Evolutionary conservation across 2,888 invertebrate genomes (phyloP), one percentile per base, ranked within the genome.

Genomic region (Agrochola litura): DNA sequence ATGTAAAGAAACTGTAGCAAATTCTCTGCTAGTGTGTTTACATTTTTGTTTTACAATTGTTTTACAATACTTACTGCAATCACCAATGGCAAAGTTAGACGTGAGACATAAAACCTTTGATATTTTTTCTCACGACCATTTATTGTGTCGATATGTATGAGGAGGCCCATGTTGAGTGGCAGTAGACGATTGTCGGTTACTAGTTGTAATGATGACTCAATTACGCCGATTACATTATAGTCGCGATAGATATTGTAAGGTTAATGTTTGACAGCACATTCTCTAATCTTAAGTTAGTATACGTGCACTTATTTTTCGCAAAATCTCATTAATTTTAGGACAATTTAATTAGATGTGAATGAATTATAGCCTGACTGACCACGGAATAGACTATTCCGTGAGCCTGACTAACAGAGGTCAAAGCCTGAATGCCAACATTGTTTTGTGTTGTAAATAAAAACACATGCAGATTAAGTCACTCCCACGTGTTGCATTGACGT

Each of bases 401-500:
- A 37, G 22, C 52, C 25, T 65, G 49, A 43, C 12, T 19, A 12
- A 56, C 6, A 66, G 41, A 65, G 72, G 72, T 64, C 69, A 56
- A 60, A 63, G 14, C 30, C 14, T n/a, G 63, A 76, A 81, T 52
- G 70, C 54, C 73, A 49, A 56, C 30, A 63, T 54, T 37, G 56
- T 68, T 61, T 68, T 25, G 25, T 46, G 30, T 61, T 61, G 58
- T 81, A 70, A 80, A 84, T 76, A 83, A 84, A 83, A 82, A 73
- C 69, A 60, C 54, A 84, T 83, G 72, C 65, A 60, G 76, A 76
- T 70, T 64, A 73, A 60, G 14, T n/a, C 14, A 60, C 66, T 37
- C 73, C 81, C 70, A 84, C 81, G 77, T 83, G 73, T 60, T 71
- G 66, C 49, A n/a, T 65, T 58, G 70, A 73, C 81, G 77, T 83